phyloP scores from a whole-genome alignment of 53 echinoderm and acorn worm genomes.

The Echinarachnius parma region DNA sequence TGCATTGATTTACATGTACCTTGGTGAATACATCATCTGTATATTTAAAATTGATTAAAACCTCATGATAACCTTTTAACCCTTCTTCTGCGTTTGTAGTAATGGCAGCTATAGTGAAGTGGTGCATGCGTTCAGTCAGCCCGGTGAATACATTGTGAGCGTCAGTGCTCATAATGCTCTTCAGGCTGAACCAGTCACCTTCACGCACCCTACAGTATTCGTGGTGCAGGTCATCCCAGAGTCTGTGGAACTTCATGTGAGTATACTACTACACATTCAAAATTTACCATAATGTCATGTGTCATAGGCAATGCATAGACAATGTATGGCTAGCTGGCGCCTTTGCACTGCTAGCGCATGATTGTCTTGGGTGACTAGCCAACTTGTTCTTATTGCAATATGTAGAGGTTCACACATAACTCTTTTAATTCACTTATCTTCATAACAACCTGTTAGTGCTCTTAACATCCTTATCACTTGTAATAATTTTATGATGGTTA shows the following conservation, averaged over 20 bases:
- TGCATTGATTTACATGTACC: too few relatives aligned
- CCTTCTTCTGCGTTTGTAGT: conserved; percentile 2
- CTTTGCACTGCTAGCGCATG: too few relatives aligned
- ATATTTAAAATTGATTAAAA: too few relatives aligned
- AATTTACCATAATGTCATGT: too few relatives aligned
- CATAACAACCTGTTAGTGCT: not conserved
- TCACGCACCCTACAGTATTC: conserved; percentile 23
- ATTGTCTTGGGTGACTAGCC: too few relatives aligned
- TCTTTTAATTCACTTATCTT: not conserved
- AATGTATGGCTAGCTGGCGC: too few relatives aligned
- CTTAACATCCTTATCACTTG: not conserved
- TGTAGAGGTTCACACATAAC: not conserved
- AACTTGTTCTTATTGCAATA: too few relatives aligned
- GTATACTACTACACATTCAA: too few relatives aligned
- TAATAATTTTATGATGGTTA: not conserved
- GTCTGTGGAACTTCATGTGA: conserved; percentile 14
- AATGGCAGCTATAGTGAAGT: conserved; percentile 67
- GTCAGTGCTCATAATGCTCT: conserved; percentile 72
- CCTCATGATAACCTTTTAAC: not conserved
- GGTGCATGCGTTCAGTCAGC: conserved; percentile 54
- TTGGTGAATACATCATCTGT: too few relatives aligned
- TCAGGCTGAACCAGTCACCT: conserved; percentile 60
- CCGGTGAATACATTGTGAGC: conserved; percentile 59
- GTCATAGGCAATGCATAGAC: too few relatives aligned
- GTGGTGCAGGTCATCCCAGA: conserved; percentile 20